Evolutionary conservation across 2,113 vertebrate genomes (phyloP).

Genomic region (Poeciliopsis retropinna): DNA sequence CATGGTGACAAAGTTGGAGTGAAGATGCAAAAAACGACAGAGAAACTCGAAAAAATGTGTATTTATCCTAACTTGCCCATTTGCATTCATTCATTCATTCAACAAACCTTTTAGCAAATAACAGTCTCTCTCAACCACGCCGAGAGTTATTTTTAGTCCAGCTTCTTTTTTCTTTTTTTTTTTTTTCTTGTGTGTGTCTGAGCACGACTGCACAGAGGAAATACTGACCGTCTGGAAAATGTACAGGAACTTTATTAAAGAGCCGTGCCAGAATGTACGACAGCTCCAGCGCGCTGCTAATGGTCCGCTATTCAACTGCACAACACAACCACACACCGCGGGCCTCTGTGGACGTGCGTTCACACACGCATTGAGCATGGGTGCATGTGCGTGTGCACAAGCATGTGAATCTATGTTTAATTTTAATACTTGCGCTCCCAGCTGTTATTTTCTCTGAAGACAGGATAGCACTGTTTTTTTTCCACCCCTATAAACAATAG

Average conservation of each 20-base stretch:
- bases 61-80: background rate
- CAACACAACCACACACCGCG: slow-evolving; percentile 24
- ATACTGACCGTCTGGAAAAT: slow-evolving; percentile 72
- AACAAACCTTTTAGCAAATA: slow-evolving; percentile 6
- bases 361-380: background rate
- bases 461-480: background rate
- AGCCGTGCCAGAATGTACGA: slow-evolving; percentile 31
- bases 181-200: slow-evolving; percentile 6
- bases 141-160: slow-evolving; percentile 64
- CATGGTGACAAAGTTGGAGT: background rate
- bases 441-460: slow-evolving; percentile 31
- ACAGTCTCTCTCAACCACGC: slow-evolving; percentile 24
- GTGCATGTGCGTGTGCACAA: background rate
- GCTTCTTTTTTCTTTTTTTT: slow-evolving; percentile 3
- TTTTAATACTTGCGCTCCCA: slow-evolving; percentile 11
- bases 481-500: background rate
- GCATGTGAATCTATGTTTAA: slow-evolving; percentile 9
- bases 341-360: slow-evolving; percentile 9
- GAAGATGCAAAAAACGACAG: slow-evolving; percentile 6
- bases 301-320: slow-evolving; percentile 26
- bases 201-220: slow-evolving; percentile 58
- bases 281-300: slow-evolving; percentile 34
- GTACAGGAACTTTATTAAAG: slow-evolving; percentile 51
- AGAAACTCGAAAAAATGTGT: background rate
- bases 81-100: background rate